Evolutionary conservation across 2,113 vertebrate genomes (phyloP), one percentile per base, ranked within the genome.

Genomic region (Saccopteryx bilineata): DNA sequence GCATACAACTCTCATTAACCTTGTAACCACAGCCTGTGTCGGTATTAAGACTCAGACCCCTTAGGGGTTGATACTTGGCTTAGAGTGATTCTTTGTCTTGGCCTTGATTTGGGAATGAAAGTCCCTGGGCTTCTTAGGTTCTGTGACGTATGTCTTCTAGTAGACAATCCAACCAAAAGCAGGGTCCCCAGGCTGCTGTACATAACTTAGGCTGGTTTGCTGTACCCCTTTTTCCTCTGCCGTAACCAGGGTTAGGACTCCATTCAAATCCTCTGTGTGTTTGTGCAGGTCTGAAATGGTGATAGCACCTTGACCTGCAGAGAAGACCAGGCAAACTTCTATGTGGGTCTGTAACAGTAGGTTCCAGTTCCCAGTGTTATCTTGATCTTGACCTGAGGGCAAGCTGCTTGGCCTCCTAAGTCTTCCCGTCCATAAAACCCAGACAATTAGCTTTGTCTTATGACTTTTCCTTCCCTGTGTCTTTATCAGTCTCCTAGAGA

Each of bases 61-160:
- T 88, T 76, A 95, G 86, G 75, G 89, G 83, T 91, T 93, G 85
- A 82, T 82, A 93, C 87, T 83, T 74, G 63, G 58, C 69, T 91
- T 74, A 66, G 14, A 60, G 33, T 86, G 79, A 87, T 69, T 94
- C 66, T 95, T 97, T 91, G 58, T 87, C 39, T 96, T 94, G 76
- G 54, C 31, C 54, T 78, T 65, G 54, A 52, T 66, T 90, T 91
- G 68, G 14, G 33, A 78, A 76, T 89, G 50, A 90, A 83, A 33
- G 21, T 92, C 56, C 39, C 63, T 90, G 21, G 26, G 50, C 4
- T 90, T 90, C 87, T 87, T 86, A 96, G 61, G 46, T 66, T 90
- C 92, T 60, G 61, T 28, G 23, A 86, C 6, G 4, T 19, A 39
- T 72, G 33, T 93, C 50, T 81, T 74, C 68, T 85, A 28, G 33